Evolutionary conservation across 1,140 invertebrate species (phyloP), one percentile per base, ranked within the genome.

Genomic region (Ooceraea biroi): DNA sequence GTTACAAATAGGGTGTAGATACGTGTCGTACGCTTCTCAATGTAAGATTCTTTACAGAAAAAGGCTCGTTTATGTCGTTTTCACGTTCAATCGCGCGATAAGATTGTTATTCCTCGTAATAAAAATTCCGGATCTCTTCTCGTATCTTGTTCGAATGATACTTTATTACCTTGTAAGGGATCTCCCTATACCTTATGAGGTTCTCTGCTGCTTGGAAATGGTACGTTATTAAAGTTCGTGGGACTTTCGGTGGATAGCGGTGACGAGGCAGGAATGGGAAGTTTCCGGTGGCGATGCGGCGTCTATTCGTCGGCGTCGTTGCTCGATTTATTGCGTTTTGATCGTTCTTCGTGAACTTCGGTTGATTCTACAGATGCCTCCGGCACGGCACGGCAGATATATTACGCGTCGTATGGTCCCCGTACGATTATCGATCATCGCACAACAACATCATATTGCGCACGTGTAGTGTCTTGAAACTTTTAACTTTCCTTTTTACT

Each of bases 291-390:
- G 0, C n/a, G 7, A 7, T 52, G n/a, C 7, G 11, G 11, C 11
- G 52, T 1, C 12, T 4, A 52, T 86, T 48, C 27, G 1, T 11
- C 25, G 11, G 1, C n/a, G 50, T 7, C 63, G 30, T 50, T n/a
- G 41, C 19, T 27, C 73, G 57, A 88, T 86, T 84, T 74, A 88
- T 86, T 14, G 68, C 14, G 17, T 1, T 80, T 74, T 63, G 68
- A 88, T 86, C 19, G 80, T 78, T 74, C 36, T 50, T 74, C 10
- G n/a, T 7, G 17, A n/a, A 76, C 60, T 85, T 65, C 22, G 19
- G 8, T 30, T 48, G 48, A 66, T 44, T 46, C 11, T 30, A 7
- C 12, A 12, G 19, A 14, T 30, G 2, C 11, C 1, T 0, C n/a
- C 17, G 10, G 14, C 7, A 36, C 7, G 5, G 17, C 17, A 11